phyloP scores from a whole-genome alignment of 2,797 vertebrate species.

The Melanotaenia trifasciata region DNA sequence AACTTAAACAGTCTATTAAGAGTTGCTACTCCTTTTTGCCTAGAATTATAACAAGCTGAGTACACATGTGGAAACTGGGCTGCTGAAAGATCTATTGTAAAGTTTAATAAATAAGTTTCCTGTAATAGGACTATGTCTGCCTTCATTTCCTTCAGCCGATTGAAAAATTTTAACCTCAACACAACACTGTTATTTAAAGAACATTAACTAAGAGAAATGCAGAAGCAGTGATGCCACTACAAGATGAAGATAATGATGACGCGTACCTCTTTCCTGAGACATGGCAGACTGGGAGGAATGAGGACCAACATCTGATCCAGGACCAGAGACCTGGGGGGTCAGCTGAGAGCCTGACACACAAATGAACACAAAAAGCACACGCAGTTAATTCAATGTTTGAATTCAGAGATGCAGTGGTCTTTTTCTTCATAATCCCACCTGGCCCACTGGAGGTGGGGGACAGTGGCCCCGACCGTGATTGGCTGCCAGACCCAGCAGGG shows the following conservation, averaged over 20 bases:
- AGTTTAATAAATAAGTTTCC: too few species aligned
- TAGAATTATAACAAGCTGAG: too few species aligned
- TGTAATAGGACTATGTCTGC: too few species aligned
- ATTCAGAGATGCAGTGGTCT: not conserved
- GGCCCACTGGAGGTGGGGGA: conserved; percentile 90
- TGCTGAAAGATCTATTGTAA: too few species aligned
- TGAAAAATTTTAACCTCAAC: too few species aligned
- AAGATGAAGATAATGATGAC: not conserved
- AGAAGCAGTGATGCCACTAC: not conserved
- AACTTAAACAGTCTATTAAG: too few species aligned
- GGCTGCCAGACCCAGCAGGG: conserved; percentile 91
- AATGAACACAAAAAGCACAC: not conserved
- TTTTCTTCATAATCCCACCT: conserved; percentile 75
- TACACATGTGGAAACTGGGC: too few species aligned
- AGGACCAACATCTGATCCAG: conserved; percentile 88
- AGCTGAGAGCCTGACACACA: conserved; percentile 87
- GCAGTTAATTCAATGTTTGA: not conserved
- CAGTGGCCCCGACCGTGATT: conserved; percentile 91
- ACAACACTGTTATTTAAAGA: too few species aligned
- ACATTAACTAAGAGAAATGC: not conserved
- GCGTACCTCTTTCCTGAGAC: conserved; percentile 93
- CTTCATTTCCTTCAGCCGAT: too few species aligned
- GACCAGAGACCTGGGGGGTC: conserved; percentile 89
- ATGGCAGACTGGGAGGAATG: conserved; percentile 91
- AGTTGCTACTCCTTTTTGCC: too few species aligned